A percentile compares a stretch with the other conserved stretches of the same genome.
These are phyloP conservation scores for Piliocolobus tephrosceles DNA, from an alignment of 2,113 vertebrate species.

Conservation along the genomic window DNA sequence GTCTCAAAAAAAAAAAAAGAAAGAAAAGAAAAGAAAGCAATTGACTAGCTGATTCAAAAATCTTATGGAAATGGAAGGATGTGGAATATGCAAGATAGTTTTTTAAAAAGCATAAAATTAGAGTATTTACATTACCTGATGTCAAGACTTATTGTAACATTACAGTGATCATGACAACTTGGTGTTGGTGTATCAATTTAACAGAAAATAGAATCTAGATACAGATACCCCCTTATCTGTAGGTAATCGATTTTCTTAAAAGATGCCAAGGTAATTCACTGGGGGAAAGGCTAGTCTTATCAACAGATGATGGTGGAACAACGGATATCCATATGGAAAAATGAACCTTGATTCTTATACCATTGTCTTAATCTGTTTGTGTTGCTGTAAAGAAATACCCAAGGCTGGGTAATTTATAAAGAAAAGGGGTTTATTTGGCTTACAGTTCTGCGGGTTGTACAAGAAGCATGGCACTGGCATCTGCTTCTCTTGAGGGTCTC, in stretches of 20 bases:
- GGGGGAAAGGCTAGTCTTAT: not conserved
- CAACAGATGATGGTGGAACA: not conserved
- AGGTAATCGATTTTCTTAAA: not conserved
- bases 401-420: too few species aligned
- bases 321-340: not conserved
- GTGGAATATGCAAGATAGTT: not conserved
- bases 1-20: too few species aligned
- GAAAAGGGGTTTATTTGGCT: too few species aligned
- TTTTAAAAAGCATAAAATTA: not conserved
- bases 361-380: too few species aligned
- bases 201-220: not conserved
- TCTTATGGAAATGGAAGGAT: not conserved
- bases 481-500: too few species aligned
- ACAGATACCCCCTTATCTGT: not conserved
- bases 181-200: not conserved
- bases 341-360: not conserved
- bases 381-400: too few species aligned
- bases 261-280: not conserved
- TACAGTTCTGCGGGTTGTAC: too few species aligned
- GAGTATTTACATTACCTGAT: too few species aligned
- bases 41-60: not conserved
- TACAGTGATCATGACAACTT: not conserved
- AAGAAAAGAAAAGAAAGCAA: not conserved
- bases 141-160: not conserved
- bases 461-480: too few species aligned